phyloP scores from a whole-genome alignment of 2,888 invertebrate genomes.

The Pogonocherus hispidulus region DNA sequence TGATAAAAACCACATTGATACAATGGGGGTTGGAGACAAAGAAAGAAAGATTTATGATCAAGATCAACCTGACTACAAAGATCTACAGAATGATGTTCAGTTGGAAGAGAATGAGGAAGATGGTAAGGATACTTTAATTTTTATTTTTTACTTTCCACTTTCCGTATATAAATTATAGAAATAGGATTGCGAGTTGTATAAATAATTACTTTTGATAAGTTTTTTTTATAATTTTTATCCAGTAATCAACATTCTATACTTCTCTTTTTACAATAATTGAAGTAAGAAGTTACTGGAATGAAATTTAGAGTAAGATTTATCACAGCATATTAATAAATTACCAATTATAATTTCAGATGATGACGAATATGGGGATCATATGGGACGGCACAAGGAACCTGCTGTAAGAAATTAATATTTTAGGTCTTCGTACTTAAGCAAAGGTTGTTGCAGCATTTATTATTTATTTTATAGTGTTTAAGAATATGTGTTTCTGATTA shows the following conservation, averaged over 20 bases:
- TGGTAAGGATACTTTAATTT: conserved; percentile 68
- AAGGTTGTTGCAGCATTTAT: conserved; percentile 1
- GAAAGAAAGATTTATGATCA: conserved; percentile 55
- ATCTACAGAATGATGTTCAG: conserved; percentile 51
- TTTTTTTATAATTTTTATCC: no score
- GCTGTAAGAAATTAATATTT: conserved; percentile 68
- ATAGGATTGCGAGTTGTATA: no score
- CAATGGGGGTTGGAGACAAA: conserved; percentile 47
- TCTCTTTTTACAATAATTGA: no score
- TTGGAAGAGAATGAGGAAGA: conserved; percentile 65
- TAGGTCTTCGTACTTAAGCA: not conserved
- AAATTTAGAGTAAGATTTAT: no score
- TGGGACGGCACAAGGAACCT: conserved; percentile 68
- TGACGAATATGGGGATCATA: conserved; percentile 68
- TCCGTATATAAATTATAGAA: no score
- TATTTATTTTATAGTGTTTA: conserved; percentile 9
- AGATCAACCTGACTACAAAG: conserved; percentile 56
- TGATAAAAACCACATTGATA: conserved; percentile 55
- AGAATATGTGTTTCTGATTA: not conserved
- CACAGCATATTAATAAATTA: no score
- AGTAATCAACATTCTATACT: no score
- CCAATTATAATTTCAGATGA: conserved; percentile 67
- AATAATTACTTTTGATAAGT: no score
- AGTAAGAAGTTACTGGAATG: no score
- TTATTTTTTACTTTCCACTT: no score